These are phyloP conservation scores for Chrysogorgia sp. DNA, from an alignment of 92 coral and sea anemone species.

Conservation along the genomic window DNA sequence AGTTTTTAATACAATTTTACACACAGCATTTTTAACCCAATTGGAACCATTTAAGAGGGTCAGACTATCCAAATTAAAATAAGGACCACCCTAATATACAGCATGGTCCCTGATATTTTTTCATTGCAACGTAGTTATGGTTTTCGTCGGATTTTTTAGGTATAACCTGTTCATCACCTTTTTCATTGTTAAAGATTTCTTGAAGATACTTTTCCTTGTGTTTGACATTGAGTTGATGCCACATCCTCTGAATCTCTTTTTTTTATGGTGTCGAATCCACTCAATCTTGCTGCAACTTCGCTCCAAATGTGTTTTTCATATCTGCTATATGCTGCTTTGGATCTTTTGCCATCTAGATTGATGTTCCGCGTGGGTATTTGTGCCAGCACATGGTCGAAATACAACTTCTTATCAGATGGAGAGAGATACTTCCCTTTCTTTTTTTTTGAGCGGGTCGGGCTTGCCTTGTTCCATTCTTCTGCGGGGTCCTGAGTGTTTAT, in stretches of 20 bases:
- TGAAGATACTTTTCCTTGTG: background rate
- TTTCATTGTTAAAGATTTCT: background rate
- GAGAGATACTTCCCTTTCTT: conserved; percentile 30
- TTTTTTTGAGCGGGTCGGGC: background rate
- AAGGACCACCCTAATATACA: no score
- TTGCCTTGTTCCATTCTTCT: conserved; percentile 38
- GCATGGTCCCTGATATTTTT: background rate
- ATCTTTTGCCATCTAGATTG: background rate
- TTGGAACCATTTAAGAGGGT: no score
- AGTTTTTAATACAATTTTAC: no score
- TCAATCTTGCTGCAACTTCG: conserved; percentile 4
- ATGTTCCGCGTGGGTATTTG: background rate
- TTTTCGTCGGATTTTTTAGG: background rate
- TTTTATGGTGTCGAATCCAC: background rate
- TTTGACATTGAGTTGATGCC: background rate
- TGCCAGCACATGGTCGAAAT: conserved; percentile 2
- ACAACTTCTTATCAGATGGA: background rate
- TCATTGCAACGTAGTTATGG: background rate
- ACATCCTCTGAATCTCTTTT: no score
- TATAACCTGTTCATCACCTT: background rate
- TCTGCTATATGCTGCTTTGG: background rate
- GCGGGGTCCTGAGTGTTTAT: background rate
- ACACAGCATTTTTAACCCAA: no score
- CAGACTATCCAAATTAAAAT: no score
- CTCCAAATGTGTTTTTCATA: background rate